Evolutionary conservation across 2,113 vertebrate species (phyloP), one percentile per base, ranked within the genome.

Genomic region (Mastomys natalensis): DNA sequence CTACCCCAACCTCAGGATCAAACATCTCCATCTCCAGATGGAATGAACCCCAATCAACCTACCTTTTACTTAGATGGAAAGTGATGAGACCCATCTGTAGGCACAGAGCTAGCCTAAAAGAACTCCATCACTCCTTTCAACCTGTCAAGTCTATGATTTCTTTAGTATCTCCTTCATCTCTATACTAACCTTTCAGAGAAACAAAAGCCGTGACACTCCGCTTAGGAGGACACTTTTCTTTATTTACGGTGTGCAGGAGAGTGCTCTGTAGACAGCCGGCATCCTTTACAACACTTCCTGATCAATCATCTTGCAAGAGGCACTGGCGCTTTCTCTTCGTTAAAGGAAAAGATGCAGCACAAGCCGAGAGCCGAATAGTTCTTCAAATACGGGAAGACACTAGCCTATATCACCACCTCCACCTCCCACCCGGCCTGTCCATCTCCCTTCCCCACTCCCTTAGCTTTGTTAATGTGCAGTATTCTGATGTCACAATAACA

Each of bases 401-500:
- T 31, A 66, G 37, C 24, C 77, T 9, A 51, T 22, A 31, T 92
- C 15, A 64, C 72, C 77, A 37, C 8, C 84, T 84, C 72, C 73
- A 45, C 7, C 58, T 81, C 22, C 68, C 74, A 21, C 45, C 86
- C 34, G 53, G n/a, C 60, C 45, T 74, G 15, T n/a, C 12, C 29
- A 7, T 10, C 43, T 19, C 22, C 3, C 6, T 1, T 26, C 0
- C 0, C 13, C 40, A 70, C 85, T 21, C 10, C 22, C 86, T 91
- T 40, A 37, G 43, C 64, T 93, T 90, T 93, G 48, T 95, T 88
- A 80, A 76, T 37, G 10, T 43, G 45, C 45, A 72, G 55, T n/a
- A 90, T 90, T 97, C 91, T 96, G 96, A 96, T 96, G 93, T 97
- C 96, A 95, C 74, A 93, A 94, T 87, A 87, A 86, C 62, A 87